Evolutionary conservation across 2,797 vertebrate genomes (phyloP).

Genomic region (Falco naumanni): DNA sequence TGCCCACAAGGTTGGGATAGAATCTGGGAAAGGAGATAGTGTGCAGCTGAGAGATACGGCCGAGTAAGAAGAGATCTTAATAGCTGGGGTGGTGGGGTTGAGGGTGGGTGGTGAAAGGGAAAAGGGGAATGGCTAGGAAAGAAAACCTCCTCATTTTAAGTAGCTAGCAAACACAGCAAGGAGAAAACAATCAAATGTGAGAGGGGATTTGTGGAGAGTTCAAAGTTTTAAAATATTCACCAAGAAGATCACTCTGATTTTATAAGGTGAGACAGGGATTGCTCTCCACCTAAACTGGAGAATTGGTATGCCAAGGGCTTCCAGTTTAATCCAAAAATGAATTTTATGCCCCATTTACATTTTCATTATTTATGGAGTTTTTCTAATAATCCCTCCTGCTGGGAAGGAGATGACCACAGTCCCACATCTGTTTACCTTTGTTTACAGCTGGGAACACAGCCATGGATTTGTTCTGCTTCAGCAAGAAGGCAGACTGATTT

Average conservation of each 20-base stretch:
- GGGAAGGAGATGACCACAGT: conserved; percentile 43
- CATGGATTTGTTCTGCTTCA: conserved; percentile 64
- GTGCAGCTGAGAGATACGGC: neutral
- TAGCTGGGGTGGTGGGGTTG: no score
- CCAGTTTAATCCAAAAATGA: neutral
- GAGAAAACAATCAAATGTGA: neutral
- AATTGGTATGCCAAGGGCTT: neutral
- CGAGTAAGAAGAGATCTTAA: neutral
- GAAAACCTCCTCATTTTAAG: neutral
- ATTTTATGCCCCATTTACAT: conserved; percentile 51
- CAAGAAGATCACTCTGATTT: neutral
- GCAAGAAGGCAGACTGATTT: neutral
- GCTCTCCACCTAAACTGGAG: neutral
- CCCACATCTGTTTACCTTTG: conserved; percentile 57
- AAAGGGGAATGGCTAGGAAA: neutral
- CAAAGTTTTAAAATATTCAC: neutral
- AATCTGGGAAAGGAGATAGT: neutral
- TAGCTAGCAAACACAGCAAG: neutral
- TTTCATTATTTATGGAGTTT: conserved; percentile 46
- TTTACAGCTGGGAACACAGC: conserved; percentile 62
- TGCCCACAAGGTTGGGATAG: neutral
- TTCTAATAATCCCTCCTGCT: conserved; percentile 35
- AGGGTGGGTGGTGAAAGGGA: fast-evolving
- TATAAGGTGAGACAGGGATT: neutral
- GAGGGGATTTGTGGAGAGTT: neutral